These are phyloP conservation scores for Apteryx owenii DNA, from an alignment of 2,113 vertebrate species.

Conservation along the genomic window DNA sequence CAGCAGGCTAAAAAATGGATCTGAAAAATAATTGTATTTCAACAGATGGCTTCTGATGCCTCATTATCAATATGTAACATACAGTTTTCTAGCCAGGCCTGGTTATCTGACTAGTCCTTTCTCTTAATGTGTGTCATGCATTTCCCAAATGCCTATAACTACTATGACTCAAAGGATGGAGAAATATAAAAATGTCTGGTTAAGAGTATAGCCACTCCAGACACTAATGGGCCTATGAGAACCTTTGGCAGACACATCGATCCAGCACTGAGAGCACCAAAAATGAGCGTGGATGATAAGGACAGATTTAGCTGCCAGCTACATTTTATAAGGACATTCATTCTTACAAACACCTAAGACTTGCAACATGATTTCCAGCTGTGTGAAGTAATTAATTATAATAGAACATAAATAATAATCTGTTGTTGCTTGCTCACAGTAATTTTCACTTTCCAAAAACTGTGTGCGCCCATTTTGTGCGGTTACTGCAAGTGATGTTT, in stretches of 20 bases:
- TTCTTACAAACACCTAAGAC: constrained; percentile 55
- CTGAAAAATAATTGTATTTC: constrained; percentile 15
- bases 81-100: neutral
- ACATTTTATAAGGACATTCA: constrained; percentile 44
- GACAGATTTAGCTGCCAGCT: constrained; percentile 52
- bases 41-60: neutral
- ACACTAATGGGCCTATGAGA: constrained; percentile 39
- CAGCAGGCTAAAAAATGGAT: neutral
- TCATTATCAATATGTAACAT: neutral
- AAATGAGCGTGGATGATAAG: neutral
- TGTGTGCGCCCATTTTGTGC: neutral
- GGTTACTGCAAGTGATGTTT: constrained; percentile 3
- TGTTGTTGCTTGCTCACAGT: neutral
- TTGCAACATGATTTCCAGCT: constrained; percentile 34
- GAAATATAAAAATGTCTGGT: constrained; percentile 56
- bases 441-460: constrained; percentile 46
- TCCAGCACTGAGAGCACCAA: constrained; percentile 30
- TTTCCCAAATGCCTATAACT: neutral
- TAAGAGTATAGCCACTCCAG: constrained; percentile 46
- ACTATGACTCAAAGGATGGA: constrained; percentile 22
- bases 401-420: constrained; percentile 51
- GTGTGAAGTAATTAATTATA: constrained; percentile 61
- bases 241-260: constrained; percentile 51
- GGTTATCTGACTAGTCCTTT: neutral
- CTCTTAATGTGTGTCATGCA: neutral